phyloP scores from a whole-genome alignment of 2,113 vertebrate species.

The Mystacornis crossleyi region DNA sequence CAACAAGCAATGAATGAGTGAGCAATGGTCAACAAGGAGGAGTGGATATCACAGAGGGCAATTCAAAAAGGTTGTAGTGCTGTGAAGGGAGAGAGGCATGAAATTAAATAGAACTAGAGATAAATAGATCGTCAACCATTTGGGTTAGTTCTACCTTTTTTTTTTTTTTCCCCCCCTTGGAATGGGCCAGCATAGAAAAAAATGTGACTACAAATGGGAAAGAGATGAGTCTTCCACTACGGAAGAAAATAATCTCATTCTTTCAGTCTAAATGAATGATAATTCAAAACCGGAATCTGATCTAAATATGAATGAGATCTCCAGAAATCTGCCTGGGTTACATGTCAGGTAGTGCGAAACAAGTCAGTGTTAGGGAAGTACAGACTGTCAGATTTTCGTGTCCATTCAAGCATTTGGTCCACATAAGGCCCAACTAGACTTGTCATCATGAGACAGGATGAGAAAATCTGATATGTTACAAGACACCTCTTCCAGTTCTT shows the following conservation, averaged over 20 bases:
- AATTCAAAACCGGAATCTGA: background rate
- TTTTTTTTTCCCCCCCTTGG: background rate
- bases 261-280: background rate
- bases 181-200: background rate
- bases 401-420: background rate
- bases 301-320: background rate
- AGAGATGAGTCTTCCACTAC: background rate
- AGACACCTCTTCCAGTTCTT: background rate
- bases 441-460: background rate
- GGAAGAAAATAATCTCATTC: background rate
- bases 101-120: conserved; percentile 11
- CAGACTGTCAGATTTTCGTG: background rate
- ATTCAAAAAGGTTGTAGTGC: conserved; percentile 55
- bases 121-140: background rate
- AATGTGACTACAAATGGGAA: background rate
- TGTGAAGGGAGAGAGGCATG: conserved; percentile 40
- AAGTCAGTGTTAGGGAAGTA: background rate
- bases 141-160: background rate
- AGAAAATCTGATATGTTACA: background rate
- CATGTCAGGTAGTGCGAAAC: background rate
- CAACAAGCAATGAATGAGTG: conserved; percentile 71
- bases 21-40: conserved; percentile 66
- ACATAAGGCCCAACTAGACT: background rate
- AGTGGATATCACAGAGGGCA: conserved; percentile 64
- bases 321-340: background rate